phyloP scores from a whole-genome alignment of 30 jellyfish, hydroid and myxozoan species.

The Catostylus mosaicus region DNA sequence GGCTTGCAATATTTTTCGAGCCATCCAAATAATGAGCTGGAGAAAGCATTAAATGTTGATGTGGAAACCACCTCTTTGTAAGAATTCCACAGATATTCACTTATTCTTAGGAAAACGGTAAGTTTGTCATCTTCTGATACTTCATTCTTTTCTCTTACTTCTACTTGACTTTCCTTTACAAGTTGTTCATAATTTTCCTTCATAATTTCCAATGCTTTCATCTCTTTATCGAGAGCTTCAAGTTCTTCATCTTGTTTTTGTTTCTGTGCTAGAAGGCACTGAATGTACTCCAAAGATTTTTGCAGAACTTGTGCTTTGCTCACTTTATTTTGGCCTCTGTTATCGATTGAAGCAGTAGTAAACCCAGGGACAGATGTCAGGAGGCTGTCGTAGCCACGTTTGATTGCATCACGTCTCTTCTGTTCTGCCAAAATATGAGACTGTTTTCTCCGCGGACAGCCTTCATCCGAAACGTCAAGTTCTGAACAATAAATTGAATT shows the following conservation, averaged over 20 bases:
- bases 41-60: constrained; percentile 35
- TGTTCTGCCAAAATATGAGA: constrained; percentile 69
- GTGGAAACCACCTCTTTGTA: constrained; percentile 50
- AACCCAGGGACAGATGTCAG: constrained; percentile 83
- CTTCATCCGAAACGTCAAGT: constrained; percentile 30
- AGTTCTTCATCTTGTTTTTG: constrained; percentile 66
- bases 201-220: constrained; percentile 59
- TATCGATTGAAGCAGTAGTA: constrained; percentile 16
- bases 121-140: constrained; percentile 54
- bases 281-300: constrained; percentile 42
- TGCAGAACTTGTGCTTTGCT: constrained; percentile 86
- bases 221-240: constrained; percentile 58
- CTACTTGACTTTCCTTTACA: constrained; percentile 43
- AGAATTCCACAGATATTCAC: constrained; percentile 48
- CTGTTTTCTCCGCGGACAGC: constrained; percentile 42
- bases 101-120: constrained; percentile 34
- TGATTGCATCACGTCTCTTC: constrained; percentile 68
- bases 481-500: constrained; percentile 27
- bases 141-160: constrained; percentile 45
- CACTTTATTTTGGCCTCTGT: constrained; percentile 34
- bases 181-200: constrained; percentile 61
- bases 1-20: constrained; percentile 67
- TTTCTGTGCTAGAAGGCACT: constrained; percentile 10
- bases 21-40: constrained; percentile 64
- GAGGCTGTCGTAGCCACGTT: constrained; percentile 61